A percentile compares a stretch with the other conserved stretches of the same genome.
Conservation (phyloP, 2,888 invertebrate genomes). For the Molorchus minor region DNA sequence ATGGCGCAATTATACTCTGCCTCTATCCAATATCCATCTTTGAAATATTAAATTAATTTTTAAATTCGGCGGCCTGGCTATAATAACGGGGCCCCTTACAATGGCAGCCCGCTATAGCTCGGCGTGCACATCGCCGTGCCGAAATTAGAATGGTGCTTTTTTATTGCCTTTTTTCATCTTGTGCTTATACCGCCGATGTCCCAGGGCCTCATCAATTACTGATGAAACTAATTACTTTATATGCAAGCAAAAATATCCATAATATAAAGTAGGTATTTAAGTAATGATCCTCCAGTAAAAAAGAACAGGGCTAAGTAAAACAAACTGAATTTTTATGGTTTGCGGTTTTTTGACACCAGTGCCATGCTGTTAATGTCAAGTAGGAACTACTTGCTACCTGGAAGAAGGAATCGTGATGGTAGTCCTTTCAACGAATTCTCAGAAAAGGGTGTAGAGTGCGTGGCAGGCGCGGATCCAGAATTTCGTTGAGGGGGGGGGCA, state of each 20-base stretch:
- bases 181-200: slow-evolving; percentile 15
- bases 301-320: too few relatives aligned
- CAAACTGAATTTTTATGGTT: too few relatives aligned
- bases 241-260: not conserved
- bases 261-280: too few relatives aligned
- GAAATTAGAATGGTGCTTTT: slow-evolving; percentile 20
- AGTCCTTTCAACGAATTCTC: too few relatives aligned
- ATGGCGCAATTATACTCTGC: slow-evolving; percentile 31
- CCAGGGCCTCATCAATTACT: slow-evolving; percentile 19
- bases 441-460: too few relatives aligned
- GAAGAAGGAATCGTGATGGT: too few relatives aligned
- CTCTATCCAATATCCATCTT: slow-evolving; percentile 29
- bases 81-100: slow-evolving; percentile 22
- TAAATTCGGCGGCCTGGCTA: slow-evolving; percentile 28
- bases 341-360: too few relatives aligned
- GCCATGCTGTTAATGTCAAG: too few relatives aligned
- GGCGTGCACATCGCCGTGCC: slow-evolving; percentile 23
- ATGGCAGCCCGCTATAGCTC: slow-evolving; percentile 26
- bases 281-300: too few relatives aligned
- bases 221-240: slow-evolving; percentile 20
- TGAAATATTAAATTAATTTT: slow-evolving; percentile 27
- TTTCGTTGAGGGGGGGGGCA: too few relatives aligned
- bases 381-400: too few relatives aligned
- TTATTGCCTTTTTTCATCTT: slow-evolving; percentile 43
- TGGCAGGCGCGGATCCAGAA: too few relatives aligned